Evolutionary conservation across 2,113 vertebrate genomes (phyloP).

Genomic region (Seriola quinqueradiata): DNA sequence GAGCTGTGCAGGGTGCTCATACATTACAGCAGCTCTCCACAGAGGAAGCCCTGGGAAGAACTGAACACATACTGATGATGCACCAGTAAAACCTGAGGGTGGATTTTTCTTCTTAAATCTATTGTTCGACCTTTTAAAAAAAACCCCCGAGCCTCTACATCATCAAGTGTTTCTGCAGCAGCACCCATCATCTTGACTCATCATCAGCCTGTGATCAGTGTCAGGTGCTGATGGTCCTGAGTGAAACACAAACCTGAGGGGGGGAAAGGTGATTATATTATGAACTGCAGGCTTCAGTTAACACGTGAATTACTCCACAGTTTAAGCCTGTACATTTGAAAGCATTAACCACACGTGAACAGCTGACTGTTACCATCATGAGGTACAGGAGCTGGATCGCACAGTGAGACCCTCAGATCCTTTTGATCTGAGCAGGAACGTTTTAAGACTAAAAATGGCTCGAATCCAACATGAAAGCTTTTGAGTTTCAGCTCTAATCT

Average conservation of each 20-base stretch:
- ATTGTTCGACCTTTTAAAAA: not conserved
- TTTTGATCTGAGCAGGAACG: not conserved
- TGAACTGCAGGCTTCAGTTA: not conserved
- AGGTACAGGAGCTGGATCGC: not conserved
- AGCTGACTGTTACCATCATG: not conserved
- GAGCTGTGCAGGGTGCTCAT: too few species aligned
- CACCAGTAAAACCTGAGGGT: not conserved
- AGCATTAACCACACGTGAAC: too few species aligned
- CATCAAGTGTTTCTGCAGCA: not conserved
- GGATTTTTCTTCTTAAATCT: not conserved
- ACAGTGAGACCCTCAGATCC: not conserved
- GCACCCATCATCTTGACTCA: not conserved
- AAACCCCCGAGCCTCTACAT: too few species aligned
- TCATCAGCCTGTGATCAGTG: not conserved
- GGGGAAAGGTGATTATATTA: not conserved
- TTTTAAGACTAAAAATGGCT: conserved; percentile 1
- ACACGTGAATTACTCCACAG: too few species aligned
- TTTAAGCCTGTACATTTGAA: too few species aligned
- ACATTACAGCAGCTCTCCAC: too few species aligned
- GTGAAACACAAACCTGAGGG: not conserved
- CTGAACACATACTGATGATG: not conserved
- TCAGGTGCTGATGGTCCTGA: too few species aligned
- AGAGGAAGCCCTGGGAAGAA: not conserved
- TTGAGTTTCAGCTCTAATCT: conserved; percentile 20
- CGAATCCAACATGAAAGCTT: conserved; percentile 43